Percentiles rank a stretch among this genome's conserved stretches.
These are phyloP conservation scores for Pocillopora damicornis DNA, from an alignment of 64 coral and sea anemone species.

Conservation along the genomic window DNA sequence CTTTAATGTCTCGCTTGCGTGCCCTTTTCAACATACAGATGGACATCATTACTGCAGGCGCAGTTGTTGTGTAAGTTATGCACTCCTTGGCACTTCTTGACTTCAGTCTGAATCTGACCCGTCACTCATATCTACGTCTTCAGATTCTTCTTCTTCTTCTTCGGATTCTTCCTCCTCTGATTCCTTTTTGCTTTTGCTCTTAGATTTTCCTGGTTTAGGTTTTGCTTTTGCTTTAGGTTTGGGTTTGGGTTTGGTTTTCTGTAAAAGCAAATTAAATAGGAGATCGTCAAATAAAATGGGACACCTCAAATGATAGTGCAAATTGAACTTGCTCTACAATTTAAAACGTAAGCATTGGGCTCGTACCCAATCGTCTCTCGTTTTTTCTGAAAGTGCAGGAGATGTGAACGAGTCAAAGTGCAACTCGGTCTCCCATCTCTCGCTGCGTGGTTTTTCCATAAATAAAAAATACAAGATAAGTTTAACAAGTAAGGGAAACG, in stretches of 20 bases:
- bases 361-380: no score
- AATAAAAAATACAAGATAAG: no score
- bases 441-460: not conserved
- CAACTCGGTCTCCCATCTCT: not conserved
- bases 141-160: conserved; percentile 66
- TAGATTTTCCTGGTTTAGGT: conserved; percentile 38
- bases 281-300: not conserved
- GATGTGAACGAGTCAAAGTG: no score
- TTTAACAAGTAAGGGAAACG: no score
- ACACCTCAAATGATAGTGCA: not conserved
- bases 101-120: conserved; percentile 71
- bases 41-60: not conserved
- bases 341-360: not conserved
- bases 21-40: not conserved
- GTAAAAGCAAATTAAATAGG: not conserved
- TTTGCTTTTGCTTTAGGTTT: conserved; percentile 34
- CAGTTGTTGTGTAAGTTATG: not conserved
- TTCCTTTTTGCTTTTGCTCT: conserved; percentile 57
- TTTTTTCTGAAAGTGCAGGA: no score
- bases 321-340: not conserved
- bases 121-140: conserved; percentile 81
- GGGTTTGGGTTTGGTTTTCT: conserved; percentile 61
- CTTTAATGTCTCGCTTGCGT: not conserved
- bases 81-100: not conserved
- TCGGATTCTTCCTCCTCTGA: conserved; percentile 65